phyloP scores from a whole-genome alignment of 2,888 invertebrate species.

The Andrena haemorrhoa region DNA sequence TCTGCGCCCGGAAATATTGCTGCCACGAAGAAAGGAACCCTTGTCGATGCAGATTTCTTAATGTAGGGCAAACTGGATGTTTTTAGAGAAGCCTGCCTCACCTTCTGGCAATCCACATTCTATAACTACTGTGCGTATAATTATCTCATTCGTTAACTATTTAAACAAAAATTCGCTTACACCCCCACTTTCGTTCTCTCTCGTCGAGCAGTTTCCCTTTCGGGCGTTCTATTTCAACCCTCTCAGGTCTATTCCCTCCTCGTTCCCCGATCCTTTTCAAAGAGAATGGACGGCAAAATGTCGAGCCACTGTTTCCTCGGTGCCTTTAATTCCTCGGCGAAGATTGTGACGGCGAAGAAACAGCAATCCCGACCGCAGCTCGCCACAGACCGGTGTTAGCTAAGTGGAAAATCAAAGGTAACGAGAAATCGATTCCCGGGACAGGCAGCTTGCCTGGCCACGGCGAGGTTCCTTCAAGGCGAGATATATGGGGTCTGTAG shows the following conservation, averaged over 20 bases:
- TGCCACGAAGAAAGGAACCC: background rate
- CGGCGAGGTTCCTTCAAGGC: constrained; percentile 36
- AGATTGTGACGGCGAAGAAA: constrained; percentile 20
- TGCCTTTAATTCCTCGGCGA: constrained; percentile 19
- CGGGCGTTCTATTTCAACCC: background rate
- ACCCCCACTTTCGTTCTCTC: background rate
- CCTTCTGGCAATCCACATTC: too few species aligned
- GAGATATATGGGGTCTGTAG: constrained; percentile 39
- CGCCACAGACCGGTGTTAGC: constrained; percentile 34
- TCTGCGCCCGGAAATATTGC: background rate
- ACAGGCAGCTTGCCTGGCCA: constrained; percentile 32
- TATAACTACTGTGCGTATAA: too few species aligned
- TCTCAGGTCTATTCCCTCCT: background rate
- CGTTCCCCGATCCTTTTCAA: background rate
- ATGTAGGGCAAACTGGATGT: too few species aligned
- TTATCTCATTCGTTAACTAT: too few species aligned
- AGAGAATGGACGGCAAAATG: constrained; percentile 3
- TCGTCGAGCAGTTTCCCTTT: background rate
- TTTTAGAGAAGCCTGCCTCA: too few species aligned
- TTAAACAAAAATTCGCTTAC: background rate
- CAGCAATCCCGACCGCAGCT: constrained; percentile 6
- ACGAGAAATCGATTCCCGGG: constrained; percentile 56
- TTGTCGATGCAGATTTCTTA: background rate
- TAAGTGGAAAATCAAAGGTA: constrained; percentile 61
- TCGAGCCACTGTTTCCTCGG: background rate